phyloP scores from a whole-genome alignment of 2,113 vertebrate genomes.

The Centrocercus urophasianus region DNA sequence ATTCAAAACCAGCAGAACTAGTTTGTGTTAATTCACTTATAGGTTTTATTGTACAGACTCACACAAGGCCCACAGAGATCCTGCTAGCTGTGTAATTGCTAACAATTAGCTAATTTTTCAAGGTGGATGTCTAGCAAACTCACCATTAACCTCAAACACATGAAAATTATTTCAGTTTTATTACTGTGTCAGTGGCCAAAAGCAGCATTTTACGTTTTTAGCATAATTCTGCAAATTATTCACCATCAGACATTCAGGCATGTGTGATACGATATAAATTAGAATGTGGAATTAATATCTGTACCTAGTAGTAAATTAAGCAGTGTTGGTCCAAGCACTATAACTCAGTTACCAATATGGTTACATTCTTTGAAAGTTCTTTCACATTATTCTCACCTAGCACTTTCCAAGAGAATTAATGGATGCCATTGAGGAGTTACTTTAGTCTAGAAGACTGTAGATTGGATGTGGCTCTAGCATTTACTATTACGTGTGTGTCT shows the following conservation, averaged over 20 bases:
- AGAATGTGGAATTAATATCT: neutral
- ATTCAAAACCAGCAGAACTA: neutral
- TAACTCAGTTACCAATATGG: neutral
- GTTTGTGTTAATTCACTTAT: neutral
- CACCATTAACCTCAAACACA: neutral
- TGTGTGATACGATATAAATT: neutral
- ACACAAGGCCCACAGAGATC: neutral
- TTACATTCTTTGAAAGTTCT: neutral
- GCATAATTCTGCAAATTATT: neutral
- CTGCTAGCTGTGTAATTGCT: neutral
- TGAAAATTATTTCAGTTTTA: neutral
- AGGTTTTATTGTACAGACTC: neutral
- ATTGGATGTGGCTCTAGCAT: neutral
- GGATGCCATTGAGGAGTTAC: neutral
- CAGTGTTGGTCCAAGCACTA: neutral
- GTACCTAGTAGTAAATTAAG: neutral
- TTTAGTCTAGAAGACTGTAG: neutral
- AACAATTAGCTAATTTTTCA: neutral
- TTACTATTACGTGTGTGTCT: neutral
- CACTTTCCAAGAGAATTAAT: neutral
- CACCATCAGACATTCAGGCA: neutral
- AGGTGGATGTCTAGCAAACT: neutral
- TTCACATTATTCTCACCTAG: neutral
- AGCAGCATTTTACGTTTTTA: neutral
- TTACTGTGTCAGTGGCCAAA: neutral